Percentiles rank a stretch among this genome's conserved stretches.
These are phyloP conservation scores for Agrypnus murinus DNA, from an alignment of 2,888 invertebrate genomes.

Conservation along the genomic window DNA sequence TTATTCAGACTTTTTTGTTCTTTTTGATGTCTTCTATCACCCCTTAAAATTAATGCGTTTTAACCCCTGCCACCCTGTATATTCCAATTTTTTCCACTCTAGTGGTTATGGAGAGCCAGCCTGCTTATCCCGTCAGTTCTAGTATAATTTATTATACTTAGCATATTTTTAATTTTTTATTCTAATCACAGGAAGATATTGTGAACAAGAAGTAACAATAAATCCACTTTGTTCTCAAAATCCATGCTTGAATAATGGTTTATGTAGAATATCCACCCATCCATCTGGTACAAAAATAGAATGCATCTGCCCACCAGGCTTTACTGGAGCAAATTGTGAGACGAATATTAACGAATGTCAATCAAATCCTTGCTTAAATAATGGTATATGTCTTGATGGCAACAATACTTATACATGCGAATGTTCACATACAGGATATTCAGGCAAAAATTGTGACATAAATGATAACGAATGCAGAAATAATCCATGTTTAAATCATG, in stretches of 20 bases:
- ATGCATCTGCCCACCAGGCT: conserved; percentile 74
- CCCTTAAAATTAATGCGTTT: too few relatives aligned
- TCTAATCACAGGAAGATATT: conserved; percentile 73
- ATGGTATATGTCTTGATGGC: conserved; percentile 82
- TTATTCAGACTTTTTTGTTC: too few relatives aligned
- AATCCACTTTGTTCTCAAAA: conserved; percentile 82
- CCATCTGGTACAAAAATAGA: conserved; percentile 69
- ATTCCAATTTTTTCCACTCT: too few relatives aligned
- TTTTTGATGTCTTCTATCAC: too few relatives aligned
- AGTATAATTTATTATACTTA: conserved; percentile 14
- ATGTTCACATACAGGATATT: conserved; percentile 85
- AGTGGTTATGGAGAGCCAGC: too few relatives aligned
- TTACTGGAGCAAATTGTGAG: conserved; percentile 81
- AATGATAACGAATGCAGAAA: conserved; percentile 87
- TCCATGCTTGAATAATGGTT: conserved; percentile 87
- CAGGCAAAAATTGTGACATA: conserved; percentile 81
- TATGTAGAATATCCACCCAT: conserved; percentile 81
- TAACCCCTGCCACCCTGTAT: too few relatives aligned
- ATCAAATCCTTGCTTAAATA: conserved; percentile 81
- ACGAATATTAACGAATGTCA: conserved; percentile 85
- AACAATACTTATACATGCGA: conserved; percentile 86
- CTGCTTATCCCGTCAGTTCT: too few relatives aligned
- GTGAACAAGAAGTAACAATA: conserved; percentile 82
- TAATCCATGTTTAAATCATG: conserved; percentile 83
- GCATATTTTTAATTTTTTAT: conserved; percentile 18